Percentiles rank a stretch among this genome's conserved stretches.
These are phyloP conservation scores for Lymantria dispar DNA, from an alignment of 2,888 invertebrate species.

Conservation along the genomic window DNA sequence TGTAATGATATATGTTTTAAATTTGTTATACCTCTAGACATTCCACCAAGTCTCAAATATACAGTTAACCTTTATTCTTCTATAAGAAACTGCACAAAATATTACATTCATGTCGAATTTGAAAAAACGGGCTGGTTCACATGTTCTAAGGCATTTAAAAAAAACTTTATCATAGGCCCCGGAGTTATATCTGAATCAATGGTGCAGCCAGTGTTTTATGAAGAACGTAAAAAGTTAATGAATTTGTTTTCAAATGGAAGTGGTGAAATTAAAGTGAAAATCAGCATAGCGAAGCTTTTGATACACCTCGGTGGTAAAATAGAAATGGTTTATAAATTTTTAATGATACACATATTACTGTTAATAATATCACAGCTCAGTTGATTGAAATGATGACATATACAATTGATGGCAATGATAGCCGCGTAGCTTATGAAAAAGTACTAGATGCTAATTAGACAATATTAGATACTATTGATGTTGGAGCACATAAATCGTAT, in stretches of 20 bases:
- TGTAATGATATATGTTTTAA: conserved; percentile 35
- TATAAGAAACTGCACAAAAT: conserved; percentile 33
- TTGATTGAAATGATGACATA: conserved; percentile 26
- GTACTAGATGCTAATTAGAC: background rate
- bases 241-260: conserved; percentile 34
- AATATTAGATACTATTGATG: background rate
- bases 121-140: conserved; percentile 38
- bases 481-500: conserved; percentile 23
- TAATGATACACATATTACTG: conserved; percentile 37
- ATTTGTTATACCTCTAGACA: conserved; percentile 36
- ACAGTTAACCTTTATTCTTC: conserved; percentile 15
- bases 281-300: conserved; percentile 33
- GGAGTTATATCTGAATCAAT: conserved; percentile 33
- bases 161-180: conserved; percentile 37
- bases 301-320: conserved; percentile 34
- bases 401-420: conserved; percentile 22
- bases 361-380: conserved; percentile 37
- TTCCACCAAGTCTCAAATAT: conserved; percentile 33
- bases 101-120: conserved; percentile 43
- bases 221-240: conserved; percentile 37
- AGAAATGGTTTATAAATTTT: conserved; percentile 33
- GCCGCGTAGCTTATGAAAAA: conserved; percentile 10
- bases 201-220: conserved; percentile 32
- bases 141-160: conserved; percentile 36
- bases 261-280: conserved; percentile 37